Evolutionary conservation across 2,113 vertebrate species (phyloP).

Genomic region (Delphinus delphis): DNA sequence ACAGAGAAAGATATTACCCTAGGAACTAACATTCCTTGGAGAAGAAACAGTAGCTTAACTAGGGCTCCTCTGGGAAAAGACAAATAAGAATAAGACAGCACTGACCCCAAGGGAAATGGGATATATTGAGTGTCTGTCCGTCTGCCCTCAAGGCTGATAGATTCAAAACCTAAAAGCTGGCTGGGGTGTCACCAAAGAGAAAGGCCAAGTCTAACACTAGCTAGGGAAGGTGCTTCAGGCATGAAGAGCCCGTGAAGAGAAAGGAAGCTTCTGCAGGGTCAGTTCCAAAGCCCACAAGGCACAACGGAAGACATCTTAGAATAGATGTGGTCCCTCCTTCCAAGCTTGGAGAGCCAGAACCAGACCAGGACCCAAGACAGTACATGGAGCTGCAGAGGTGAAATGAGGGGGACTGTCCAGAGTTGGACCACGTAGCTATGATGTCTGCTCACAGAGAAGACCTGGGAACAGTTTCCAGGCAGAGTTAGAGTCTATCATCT

Average conservation of each 20-base stretch:
- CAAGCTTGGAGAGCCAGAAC: background rate
- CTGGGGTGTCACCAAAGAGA: background rate
- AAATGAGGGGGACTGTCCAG: background rate
- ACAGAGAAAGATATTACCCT: background rate
- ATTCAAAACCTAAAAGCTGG: background rate
- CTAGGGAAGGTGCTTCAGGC: background rate
- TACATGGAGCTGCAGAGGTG: background rate
- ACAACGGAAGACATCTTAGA: background rate
- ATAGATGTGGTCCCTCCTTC: background rate
- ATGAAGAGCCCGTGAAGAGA: background rate
- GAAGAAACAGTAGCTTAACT: background rate
- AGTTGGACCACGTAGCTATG: background rate
- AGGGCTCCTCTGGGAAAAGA: background rate
- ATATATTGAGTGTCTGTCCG: background rate
- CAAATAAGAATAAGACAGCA: background rate
- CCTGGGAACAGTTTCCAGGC: background rate
- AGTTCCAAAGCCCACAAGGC: background rate
- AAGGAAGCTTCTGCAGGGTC: background rate
- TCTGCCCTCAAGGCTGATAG: background rate
- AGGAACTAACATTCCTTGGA: background rate
- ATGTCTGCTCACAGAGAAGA: background rate
- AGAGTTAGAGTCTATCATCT: background rate
- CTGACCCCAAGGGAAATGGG: background rate
- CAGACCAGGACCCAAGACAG: background rate
- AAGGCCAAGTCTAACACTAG: background rate